phyloP scores from a whole-genome alignment of 1,140 invertebrate species.

The Macrosteles quadrilineatus region DNA sequence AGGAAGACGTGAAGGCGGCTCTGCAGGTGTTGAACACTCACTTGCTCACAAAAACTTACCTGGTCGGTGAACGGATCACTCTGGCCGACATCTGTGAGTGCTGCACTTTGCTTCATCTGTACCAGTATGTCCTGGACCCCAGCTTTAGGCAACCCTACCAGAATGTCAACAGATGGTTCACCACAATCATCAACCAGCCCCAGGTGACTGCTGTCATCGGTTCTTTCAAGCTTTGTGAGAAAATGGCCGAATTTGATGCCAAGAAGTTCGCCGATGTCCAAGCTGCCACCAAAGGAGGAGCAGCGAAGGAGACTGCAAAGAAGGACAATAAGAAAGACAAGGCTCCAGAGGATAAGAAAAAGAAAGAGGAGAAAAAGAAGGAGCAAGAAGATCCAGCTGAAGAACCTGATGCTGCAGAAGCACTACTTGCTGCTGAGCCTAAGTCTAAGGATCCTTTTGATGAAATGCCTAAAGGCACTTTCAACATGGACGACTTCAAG shows the following conservation, averaged over 20 bases:
- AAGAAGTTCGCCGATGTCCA: constrained; percentile 35
- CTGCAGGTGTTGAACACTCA: constrained; percentile 79
- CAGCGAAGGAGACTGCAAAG: constrained; percentile 20
- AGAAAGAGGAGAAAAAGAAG: constrained; percentile 54
- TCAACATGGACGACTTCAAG: constrained; percentile 98
- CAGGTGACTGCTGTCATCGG: constrained; percentile 83
- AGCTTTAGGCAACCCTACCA: constrained; percentile 62
- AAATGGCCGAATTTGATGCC: constrained; percentile 59
- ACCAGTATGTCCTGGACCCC: constrained; percentile 81
- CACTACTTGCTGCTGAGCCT: constrained; percentile 69
- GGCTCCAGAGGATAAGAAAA: constrained; percentile 59
- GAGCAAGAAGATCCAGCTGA: constrained; percentile 58
- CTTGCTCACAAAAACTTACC: constrained; percentile 83
- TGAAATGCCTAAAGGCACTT: constrained; percentile 83
- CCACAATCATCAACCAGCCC: constrained; percentile 88
- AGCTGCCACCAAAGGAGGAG: constrained; percentile 16
- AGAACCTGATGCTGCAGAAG: constrained; percentile 68
- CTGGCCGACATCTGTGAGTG: constrained; percentile 94
- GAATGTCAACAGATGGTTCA: constrained; percentile 94
- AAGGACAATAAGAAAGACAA: constrained; percentile 58
- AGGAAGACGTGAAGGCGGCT: constrained; percentile 79
- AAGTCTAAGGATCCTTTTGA: constrained; percentile 94
- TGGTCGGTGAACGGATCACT: constrained; percentile 93
- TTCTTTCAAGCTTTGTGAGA: constrained; percentile 74
- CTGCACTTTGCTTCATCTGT: constrained; percentile 83